A percentile compares a stretch with the other conserved stretches of the same genome.
Evolutionary conservation across 2,113 vertebrate genomes (phyloP).

Genomic region (Calypte anna): DNA sequence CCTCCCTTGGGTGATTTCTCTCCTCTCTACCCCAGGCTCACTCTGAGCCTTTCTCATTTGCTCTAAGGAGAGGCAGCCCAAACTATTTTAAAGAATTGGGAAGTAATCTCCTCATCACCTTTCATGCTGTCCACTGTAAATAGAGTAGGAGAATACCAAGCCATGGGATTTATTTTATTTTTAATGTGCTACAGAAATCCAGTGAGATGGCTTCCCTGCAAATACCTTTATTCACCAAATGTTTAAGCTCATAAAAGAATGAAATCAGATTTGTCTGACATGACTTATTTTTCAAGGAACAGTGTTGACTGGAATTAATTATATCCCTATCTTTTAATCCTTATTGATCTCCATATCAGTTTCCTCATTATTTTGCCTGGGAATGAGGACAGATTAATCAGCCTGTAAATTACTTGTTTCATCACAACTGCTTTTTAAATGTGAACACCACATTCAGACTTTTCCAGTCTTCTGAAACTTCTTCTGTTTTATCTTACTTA

Average conservation of each 20-base stretch:
- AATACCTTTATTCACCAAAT: not conserved
- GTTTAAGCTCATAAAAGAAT: not conserved
- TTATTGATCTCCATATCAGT: not conserved
- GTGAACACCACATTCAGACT: not conserved
- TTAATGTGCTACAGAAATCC: not conserved
- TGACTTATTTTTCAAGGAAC: not conserved
- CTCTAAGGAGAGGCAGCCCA: not conserved
- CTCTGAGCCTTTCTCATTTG: not conserved
- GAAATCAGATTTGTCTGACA: slow-evolving; percentile 35
- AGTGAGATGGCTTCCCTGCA: not conserved
- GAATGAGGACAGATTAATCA: not conserved
- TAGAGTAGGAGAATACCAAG: not conserved
- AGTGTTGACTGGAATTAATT: slow-evolving; percentile 14
- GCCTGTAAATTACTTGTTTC: not conserved
- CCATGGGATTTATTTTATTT: rapidly evolving
- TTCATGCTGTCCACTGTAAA: not conserved
- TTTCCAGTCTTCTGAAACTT: not conserved
- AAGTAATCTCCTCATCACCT: not conserved
- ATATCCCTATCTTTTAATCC: slow-evolving; percentile 36
- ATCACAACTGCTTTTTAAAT: not conserved
- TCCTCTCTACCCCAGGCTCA: not conserved
- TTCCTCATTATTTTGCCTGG: not conserved
- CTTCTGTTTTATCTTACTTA: not conserved
- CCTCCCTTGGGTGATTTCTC: not conserved
- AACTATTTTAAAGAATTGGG: not conserved